Evolutionary conservation across 2,113 vertebrate species (phyloP), one percentile per base, ranked within the genome.

Genomic region (Thunnus thynnus): DNA sequence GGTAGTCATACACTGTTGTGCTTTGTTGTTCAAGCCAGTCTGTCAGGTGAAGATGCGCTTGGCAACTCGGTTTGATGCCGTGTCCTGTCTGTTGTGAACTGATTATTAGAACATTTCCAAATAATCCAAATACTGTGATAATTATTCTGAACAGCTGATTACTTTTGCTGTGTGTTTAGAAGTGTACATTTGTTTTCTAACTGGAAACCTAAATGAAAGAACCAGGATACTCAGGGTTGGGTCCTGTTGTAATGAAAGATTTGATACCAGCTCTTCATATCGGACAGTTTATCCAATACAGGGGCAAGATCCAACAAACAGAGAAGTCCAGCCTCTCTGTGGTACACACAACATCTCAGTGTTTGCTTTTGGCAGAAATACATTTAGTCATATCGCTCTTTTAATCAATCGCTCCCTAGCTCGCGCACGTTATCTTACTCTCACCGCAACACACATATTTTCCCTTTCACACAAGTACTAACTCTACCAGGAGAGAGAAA

Each of bases 311-410:
- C 66, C 61, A 80, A 82, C 72, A 80, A 76, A 72, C 72, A 55
- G 88, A 93, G 89, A 88, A 85, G 88, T 85, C 93, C 90, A 41
- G 91, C 93, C 85, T 91, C 86, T 76, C 89, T 30, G 48, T 3
- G 3, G 48, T 25, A 57, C 65, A 84, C 91, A 86, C 87, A 89
- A 81, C 81, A 72, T 78, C 77, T 91, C 91, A 88, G 89, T 89
- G 82, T 93, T 92, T 76, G 76, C 84, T 86, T 89, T 90, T 90
- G 90, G 87, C 90, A 90, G 86, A 82, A 88, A 88, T 81, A 82
- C 78, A 77, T 77, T 83, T 86, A 55, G 76, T 84, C 58, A 69
- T 36, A 70, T 72, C 80, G 60, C 78, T 66, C 71, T 69, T 83
- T 30, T 48, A 63, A 72, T 74, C 78, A 89, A 72, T 82, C 32